Base-by-base conservation (phyloP, 2,888 invertebrate genomes). In the Onthophagus sagittarius region DNA sequence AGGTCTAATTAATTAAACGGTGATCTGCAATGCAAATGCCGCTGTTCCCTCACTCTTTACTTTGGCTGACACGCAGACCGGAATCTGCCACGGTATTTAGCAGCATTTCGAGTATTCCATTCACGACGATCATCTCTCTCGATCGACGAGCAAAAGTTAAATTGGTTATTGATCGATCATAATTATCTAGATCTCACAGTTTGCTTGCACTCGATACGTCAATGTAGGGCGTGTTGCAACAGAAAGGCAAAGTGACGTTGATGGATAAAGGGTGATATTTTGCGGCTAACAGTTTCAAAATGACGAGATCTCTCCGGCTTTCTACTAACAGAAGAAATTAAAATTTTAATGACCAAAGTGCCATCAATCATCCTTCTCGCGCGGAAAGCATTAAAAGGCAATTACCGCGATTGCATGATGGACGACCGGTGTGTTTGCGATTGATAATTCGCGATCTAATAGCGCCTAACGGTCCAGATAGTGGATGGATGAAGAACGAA, bases 1-100 rank as follows among this genome's bases (percentile, higher is more conserved):
- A 67, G 67, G 31, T 67, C 67, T 67, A 67, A 67, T 67, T 67
- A 67, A 67, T 67, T 67, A 67, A 53, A 67, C 31, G 67, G 67
- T 23, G 67, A 67, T 67, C 67, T 67, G 67, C 67, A 67, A 31
- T 67, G 67, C 67, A 67, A 67, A 67, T 64, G 15, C 23, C 15
- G 64, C 15, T 23, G 23, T 67, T 67, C 67, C 23, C 15, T 31
- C 31, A 7, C 32, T 67, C 67, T 67, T 67, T 67, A 23, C 31
- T 32, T 67, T 67, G 67, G 23, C 67, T 32, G 9, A 32, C 15
- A 32, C 67, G 67, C 15, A 13, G 9, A 9, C 13, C 11, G 23
- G 67, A 67, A 67, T 67, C 23, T 23, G 32, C n/a, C 31, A 32
- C 67, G 67, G 67, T 67, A 67, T 67, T 67, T 67, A 67, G 67